Base-by-base conservation (phyloP, 2,113 vertebrate species). In the Poecilia latipinna region DNA sequence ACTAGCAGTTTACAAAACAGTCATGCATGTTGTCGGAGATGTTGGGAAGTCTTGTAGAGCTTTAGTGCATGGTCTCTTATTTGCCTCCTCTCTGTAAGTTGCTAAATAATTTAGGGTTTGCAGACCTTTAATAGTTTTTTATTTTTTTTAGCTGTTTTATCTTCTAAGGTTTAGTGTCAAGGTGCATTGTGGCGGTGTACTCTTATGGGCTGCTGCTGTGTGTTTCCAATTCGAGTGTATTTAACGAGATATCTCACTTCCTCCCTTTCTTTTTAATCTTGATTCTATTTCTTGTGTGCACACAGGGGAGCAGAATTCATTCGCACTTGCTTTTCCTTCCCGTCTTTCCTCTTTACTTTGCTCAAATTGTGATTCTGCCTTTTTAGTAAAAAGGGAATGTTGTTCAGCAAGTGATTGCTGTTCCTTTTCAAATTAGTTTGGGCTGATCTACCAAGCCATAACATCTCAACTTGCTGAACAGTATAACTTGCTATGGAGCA, bases 221-320 rank as follows among this genome's bases (percentile, higher is more conserved):
- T 89, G 91, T 89, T 88, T 92, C 87, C 87, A 90, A 82, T 91
- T 86, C 87, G 80, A 75, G 81, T 80, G 83, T 91, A 86, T 91
- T 92, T 93, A 92, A 88, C 74, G 73, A 92, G 87, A 87, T 86
- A 91, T 89, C 87, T 87, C 83, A 77, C 83, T 83, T 79, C 81
- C 77, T 75, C 65, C 68, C 68, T 63, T 63, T 83, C 63, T 80
- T 86, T 75, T 86, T 80, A 75, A 80, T 90, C 82, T 89, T 83
- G 79, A 86, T 90, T 85, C 89, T 82, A 84, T 89, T 88, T 84
- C 87, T 86, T 86, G 75, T 70, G 83, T 77, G 82, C 77, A 81
- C 85, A 81, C 88, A 84, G 73, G 88, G 84, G 87, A 90, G 85
- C 75, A 82, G 73, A 89, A 86, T 89, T 90, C 85, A 89, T 89